phyloP scores from a whole-genome alignment of 2,113 vertebrate species.

The Blennius ocellaris region DNA sequence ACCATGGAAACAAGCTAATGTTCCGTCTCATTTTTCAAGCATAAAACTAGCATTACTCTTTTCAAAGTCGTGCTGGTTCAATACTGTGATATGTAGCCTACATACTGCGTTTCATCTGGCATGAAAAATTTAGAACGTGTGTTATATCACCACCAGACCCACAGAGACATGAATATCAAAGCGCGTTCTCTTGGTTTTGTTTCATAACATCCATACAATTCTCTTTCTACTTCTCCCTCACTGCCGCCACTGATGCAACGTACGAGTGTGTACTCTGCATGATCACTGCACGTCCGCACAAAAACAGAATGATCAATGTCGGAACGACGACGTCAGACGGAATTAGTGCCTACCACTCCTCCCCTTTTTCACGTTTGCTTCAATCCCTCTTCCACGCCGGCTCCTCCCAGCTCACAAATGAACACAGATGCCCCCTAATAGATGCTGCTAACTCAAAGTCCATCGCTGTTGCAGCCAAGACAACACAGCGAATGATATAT shows the following conservation, averaged over 20 bases:
- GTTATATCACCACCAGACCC: conserved; percentile 73
- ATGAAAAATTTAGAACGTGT: conserved; percentile 70
- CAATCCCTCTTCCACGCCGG: neutral
- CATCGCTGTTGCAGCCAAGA: conserved; percentile 56
- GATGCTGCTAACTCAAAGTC: conserved; percentile 65
- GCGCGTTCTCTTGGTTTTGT: conserved; percentile 63
- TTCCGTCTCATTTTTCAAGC: conserved; percentile 7
- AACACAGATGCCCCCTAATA: conserved; percentile 45
- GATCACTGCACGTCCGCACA: neutral
- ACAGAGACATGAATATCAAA: conserved; percentile 73
- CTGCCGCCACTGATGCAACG: conserved; percentile 52
- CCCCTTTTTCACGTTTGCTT: no score
- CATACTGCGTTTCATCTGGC: conserved; percentile 71
- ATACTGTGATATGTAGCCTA: conserved; percentile 60
- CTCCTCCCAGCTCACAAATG: conserved; percentile 49
- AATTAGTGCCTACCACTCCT: conserved; percentile 28
- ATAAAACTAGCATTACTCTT: conserved; percentile 27
- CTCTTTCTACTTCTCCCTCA: conserved; percentile 54
- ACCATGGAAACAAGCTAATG: conserved; percentile 54
- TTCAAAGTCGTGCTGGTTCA: conserved; percentile 53
- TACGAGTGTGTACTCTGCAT: conserved; percentile 21
- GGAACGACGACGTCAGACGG: conserved; percentile 41
- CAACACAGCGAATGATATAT: conserved; percentile 58
- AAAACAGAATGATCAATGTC: conserved; percentile 39
- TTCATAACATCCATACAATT: conserved; percentile 54